Percentiles rank a stretch among this genome's conserved stretches.
Conservation (phyloP, 2,113 vertebrate genomes). For the Mugil cephalus region DNA sequence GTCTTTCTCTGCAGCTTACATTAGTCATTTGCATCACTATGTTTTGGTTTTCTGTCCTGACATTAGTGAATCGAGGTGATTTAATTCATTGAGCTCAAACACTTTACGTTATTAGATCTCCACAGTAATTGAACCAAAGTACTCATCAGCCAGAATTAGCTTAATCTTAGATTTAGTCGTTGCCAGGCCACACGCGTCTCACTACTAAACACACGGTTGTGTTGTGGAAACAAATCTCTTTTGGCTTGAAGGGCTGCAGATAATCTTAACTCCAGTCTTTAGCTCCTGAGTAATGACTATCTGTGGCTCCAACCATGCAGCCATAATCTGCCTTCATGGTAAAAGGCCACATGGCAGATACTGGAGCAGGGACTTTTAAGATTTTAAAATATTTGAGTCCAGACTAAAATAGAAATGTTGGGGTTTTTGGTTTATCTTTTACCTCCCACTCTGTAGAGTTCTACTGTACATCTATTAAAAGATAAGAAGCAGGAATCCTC, state of each 20-base stretch:
- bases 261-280: slow-evolving; percentile 74
- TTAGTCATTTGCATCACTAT: background rate
- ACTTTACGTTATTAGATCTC: background rate
- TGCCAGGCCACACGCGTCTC: slow-evolving; percentile 53
- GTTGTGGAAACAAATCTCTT: slow-evolving; percentile 61
- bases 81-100: background rate
- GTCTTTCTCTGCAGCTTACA: background rate
- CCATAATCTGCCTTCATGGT: slow-evolving; percentile 74
- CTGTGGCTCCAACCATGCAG: slow-evolving; percentile 64
- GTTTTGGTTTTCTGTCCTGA: background rate
- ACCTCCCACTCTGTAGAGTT: slow-evolving; percentile 9
- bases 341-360: slow-evolving; percentile 67
- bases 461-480: background rate
- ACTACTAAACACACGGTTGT: slow-evolving; percentile 41
- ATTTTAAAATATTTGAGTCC: slow-evolving; percentile 23
- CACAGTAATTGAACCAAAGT: slow-evolving; percentile 40
- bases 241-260: slow-evolving; percentile 56
- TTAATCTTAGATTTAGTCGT: slow-evolving; percentile 56
- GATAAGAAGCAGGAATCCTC: slow-evolving; percentile 21
- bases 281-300: slow-evolving; percentile 68
- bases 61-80: background rate
- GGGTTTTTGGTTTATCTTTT: slow-evolving; percentile 51
- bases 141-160: slow-evolving; percentile 41
- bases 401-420: slow-evolving; percentile 50
- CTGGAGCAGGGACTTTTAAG: slow-evolving; percentile 35